Evolutionary conservation across 35 echinoderm and acorn worm species (phyloP).

Genomic region (Antedon bifida): DNA sequence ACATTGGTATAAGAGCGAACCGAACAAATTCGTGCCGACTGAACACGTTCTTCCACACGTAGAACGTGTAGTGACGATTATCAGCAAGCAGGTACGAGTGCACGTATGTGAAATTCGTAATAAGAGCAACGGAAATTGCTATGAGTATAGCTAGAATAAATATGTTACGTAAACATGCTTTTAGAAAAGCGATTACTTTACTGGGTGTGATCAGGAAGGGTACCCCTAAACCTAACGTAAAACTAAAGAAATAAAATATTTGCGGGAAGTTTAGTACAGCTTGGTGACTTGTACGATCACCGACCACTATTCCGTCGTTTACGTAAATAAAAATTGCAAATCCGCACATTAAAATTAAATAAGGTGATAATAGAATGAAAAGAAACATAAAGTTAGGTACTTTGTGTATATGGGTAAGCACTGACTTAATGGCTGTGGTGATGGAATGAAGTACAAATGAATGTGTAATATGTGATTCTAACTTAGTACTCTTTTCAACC

Average conservation of each 20-base stretch:
- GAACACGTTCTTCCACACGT: constrained; percentile 73
- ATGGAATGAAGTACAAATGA: constrained; percentile 27
- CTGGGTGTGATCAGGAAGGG: constrained; percentile 32
- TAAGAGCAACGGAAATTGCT: constrained; percentile 16
- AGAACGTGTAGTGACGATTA: constrained; percentile 85
- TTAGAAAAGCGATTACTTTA: constrained; percentile 33
- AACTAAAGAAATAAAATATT: constrained; percentile 68
- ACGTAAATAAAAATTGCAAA: constrained; percentile 65
- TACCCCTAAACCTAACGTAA: constrained; percentile 43
- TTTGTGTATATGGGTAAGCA: constrained; percentile 23
- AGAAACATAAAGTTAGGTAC: constrained; percentile 40
- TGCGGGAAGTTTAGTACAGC: constrained; percentile 70
- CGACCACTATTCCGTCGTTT: constrained; percentile 83
- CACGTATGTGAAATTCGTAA: constrained; percentile 61
- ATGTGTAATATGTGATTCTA: constrained; percentile 10
- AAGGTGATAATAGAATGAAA: constrained; percentile 38
- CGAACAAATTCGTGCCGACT: constrained; percentile 34
- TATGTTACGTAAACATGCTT: constrained; percentile 23
- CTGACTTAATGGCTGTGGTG: constrained; percentile 14
- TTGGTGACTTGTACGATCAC: constrained; percentile 59
- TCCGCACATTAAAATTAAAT: constrained; percentile 31
- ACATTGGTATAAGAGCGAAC: constrained; percentile 50
- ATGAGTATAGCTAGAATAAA: constrained; percentile 16
- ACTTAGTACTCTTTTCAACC: constrained; percentile 31
- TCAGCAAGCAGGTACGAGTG: constrained; percentile 82